Evolutionary conservation across 2,888 invertebrate species (phyloP), one percentile per base, ranked within the genome.

Genomic region (Sialis fuliginosa): DNA sequence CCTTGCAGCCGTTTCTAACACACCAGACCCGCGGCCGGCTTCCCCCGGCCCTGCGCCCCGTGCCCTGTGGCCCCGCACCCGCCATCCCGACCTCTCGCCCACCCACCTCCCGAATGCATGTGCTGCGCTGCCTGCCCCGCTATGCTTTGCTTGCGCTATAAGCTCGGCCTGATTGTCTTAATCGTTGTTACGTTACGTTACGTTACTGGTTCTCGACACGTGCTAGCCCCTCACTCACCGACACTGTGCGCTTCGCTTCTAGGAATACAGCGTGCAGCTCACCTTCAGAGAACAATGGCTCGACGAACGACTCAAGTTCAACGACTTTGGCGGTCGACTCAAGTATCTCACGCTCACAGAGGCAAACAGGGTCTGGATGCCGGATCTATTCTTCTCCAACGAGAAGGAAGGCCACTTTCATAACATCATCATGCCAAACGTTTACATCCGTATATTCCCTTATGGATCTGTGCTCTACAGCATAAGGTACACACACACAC

Each of bases 351-450:
- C 92, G 48, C 72, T 93, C 61, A 90, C 93, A 47, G 93, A 95
- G 68, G 88, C 92, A 47, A 88, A 87, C 68, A 79, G 90, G 56
- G 90, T 96, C 49, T 97, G 96, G 96, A 93, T 95, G 85, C 96
- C 96, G 34, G 96, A 97, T 72, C 72, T 95, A 56, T 96, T 95
- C 76, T 95, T 95, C 71, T 87, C 92, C 48, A 96, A 96, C 62
- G 96, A 96, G 70, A 96, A 96, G 66, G 90, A 91, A 62, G 96
- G 95, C 47, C 93, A 93, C 64, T 88, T 95, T 64, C 93, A 95
- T 72, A 88, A 92, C 66, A 93, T 95, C 67, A 92, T 93, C 65
- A 91, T 92, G 89, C 92, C 93, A 51, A 95, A 96, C 67, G 90
- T 95, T 55, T 91, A 96, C 75, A 89, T 96, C 63, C 75, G 96